phyloP scores from a whole-genome alignment of 2,888 invertebrate species.

The Xanthorhoe spadicearia region DNA sequence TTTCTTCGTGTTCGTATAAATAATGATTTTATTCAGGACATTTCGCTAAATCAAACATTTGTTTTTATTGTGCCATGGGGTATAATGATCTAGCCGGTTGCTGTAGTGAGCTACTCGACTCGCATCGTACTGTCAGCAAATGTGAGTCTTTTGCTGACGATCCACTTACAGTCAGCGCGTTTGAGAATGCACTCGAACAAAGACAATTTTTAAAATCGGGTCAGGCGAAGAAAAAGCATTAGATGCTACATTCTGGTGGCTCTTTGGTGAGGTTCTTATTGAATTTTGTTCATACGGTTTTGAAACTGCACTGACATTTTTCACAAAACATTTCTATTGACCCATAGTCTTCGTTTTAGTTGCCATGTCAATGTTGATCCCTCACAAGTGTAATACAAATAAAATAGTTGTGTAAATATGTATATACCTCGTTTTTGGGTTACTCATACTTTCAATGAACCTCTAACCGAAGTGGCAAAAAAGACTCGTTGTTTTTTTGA shows the following conservation, averaged over 20 bases:
- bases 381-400: too few species aligned
- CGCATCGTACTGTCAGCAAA: conserved; percentile 47
- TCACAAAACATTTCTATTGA: not conserved
- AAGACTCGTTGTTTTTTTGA: conserved; percentile 26
- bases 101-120: conserved; percentile 17
- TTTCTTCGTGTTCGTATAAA: too few species aligned
- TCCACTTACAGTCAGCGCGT: conserved; percentile 45
- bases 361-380: not conserved
- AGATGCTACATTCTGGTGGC: conserved; percentile 15
- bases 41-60: too few species aligned
- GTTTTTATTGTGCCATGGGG: not conserved
- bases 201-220: conserved; percentile 44
- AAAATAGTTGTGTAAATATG: not conserved
- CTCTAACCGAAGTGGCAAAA: conserved; percentile 2
- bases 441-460: conserved; percentile 1
- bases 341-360: not conserved
- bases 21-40: too few species aligned
- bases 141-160: conserved; percentile 54
- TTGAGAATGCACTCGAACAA: conserved; percentile 46
- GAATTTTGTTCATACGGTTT: conserved; percentile 1
- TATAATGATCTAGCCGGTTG: conserved; percentile 9
- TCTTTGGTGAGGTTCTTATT: conserved; percentile 5
- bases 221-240: conserved; percentile 33
- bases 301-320: not conserved
- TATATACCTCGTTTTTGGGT: not conserved